Evolutionary conservation across 2,113 vertebrate genomes (phyloP).

Genomic region (Octodon degus): DNA sequence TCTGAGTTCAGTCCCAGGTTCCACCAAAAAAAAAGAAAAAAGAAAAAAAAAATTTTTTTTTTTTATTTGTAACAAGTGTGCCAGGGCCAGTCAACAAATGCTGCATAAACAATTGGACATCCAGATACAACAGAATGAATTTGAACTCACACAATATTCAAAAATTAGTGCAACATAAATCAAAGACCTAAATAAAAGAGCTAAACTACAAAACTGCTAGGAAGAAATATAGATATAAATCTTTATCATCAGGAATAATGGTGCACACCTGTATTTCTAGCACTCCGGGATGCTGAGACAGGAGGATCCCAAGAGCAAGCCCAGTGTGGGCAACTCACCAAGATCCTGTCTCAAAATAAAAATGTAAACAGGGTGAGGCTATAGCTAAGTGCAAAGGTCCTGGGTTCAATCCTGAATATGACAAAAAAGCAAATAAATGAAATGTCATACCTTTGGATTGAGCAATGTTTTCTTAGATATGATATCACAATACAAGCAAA

Average conservation of each 20-base stretch:
- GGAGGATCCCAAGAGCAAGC: not conserved
- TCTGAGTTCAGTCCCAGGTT: too few relatives aligned
- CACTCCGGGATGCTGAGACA: not conserved
- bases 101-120: not conserved
- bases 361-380: not conserved
- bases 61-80: not conserved
- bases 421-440: not conserved
- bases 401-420: not conserved
- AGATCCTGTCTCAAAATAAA: not conserved
- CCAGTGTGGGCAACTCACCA: not conserved
- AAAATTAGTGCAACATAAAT: conserved; percentile 26
- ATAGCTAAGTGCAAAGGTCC: not conserved
- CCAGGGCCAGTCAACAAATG: not conserved
- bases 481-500: not conserved
- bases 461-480: conserved; percentile 36
- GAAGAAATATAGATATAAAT: conserved; percentile 27
- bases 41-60: too few relatives aligned
- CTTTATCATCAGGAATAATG: not conserved
- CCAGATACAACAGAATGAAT: not conserved
- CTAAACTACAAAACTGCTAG: conserved; percentile 8
- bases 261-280: not conserved
- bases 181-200: not conserved
- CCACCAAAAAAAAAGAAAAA: too few relatives aligned
- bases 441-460: not conserved
- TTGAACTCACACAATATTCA: not conserved